Percentiles rank a stretch among this genome's conserved stretches.
Evolutionary conservation across 2,888 invertebrate genomes (phyloP).

Genomic region (Lepidocyrtoides sp.): DNA sequence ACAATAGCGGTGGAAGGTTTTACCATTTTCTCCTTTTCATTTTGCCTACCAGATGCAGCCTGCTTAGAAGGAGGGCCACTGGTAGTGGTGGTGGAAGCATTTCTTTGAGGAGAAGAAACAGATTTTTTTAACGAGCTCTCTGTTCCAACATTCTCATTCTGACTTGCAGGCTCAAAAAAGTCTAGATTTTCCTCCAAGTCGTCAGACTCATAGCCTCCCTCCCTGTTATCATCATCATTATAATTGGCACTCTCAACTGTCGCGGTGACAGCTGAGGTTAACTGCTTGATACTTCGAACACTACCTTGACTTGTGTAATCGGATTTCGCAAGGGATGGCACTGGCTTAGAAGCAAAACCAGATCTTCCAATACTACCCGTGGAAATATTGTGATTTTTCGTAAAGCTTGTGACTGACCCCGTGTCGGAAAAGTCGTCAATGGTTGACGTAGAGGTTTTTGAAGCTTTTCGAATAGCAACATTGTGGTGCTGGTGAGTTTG

Average conservation of each 20-base stretch:
- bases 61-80: not conserved
- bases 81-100: not conserved
- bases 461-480: conserved; percentile 38
- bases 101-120: conserved; percentile 66
- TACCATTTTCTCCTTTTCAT: conserved; percentile 21
- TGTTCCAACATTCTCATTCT: not conserved
- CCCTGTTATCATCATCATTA: conserved; percentile 40
- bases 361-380: conserved; percentile 43
- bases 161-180: conserved; percentile 81
- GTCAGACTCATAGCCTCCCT: conserved; percentile 81
- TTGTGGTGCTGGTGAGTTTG: conserved; percentile 33
- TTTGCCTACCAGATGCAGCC: not conserved
- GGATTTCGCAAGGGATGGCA: conserved; percentile 76
- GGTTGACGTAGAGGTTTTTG: conserved; percentile 55
- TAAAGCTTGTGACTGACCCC: conserved; percentile 65
- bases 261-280: conserved; percentile 41
- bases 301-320: conserved; percentile 80
- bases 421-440: conserved; percentile 66
- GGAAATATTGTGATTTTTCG: conserved; percentile 28
- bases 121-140: conserved; percentile 62
- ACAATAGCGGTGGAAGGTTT: not conserved
- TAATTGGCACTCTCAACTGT: conserved; percentile 45
- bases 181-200: conserved; percentile 85
- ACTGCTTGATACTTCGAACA: conserved; percentile 78
- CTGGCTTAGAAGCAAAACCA: conserved; percentile 64